Percentiles rank a stretch among this genome's conserved stretches.
Conservation (phyloP, 2,113 vertebrate genomes). For the Ophiodon elongatus region DNA sequence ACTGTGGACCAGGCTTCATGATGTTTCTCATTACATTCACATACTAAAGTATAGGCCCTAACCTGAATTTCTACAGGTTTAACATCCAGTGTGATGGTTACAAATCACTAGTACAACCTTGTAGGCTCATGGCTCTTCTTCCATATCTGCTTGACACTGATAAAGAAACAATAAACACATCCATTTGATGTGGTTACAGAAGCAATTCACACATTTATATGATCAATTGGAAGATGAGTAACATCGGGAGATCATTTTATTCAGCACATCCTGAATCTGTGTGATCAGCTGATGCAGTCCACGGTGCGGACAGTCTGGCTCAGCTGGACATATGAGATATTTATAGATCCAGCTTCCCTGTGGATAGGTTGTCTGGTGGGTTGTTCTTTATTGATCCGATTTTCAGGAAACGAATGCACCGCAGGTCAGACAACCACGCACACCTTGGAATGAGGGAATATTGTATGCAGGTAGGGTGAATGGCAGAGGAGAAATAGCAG, state of each 20-base stretch:
- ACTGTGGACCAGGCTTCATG: conserved; percentile 18
- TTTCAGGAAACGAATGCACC: conserved; percentile 73
- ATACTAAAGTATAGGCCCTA: conserved; percentile 3
- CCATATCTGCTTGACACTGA: conserved; percentile 49
- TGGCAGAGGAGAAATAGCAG: conserved; percentile 7
- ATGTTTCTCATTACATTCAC: conserved; percentile 46
- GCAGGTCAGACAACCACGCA: conserved; percentile 57
- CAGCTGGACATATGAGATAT: conserved; percentile 74
- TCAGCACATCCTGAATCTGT: conserved; percentile 29
- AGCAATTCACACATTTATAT: conserved; percentile 67
- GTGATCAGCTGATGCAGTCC: conserved; percentile 55
- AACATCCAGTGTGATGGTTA: conserved; percentile 9
- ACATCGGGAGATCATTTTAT: conserved; percentile 42
- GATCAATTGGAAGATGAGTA: conserved; percentile 71
- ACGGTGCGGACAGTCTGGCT: conserved; percentile 47
- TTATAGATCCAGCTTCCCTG: conserved; percentile 68
- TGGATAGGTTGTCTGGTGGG: conserved; percentile 73
- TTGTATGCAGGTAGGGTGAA: conserved; percentile 26
- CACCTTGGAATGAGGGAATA: conserved; percentile 52
- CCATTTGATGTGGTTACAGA: conserved; percentile 24
- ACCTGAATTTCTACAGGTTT: conserved; percentile 33
- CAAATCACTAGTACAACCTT: conserved; percentile 15
- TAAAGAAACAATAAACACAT: conserved; percentile 63
- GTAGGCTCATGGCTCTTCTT: conserved; percentile 20
- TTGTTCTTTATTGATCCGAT: conserved; percentile 71